phyloP scores from a whole-genome alignment of 2,113 vertebrate genomes.

The Megaceryle maxima region DNA sequence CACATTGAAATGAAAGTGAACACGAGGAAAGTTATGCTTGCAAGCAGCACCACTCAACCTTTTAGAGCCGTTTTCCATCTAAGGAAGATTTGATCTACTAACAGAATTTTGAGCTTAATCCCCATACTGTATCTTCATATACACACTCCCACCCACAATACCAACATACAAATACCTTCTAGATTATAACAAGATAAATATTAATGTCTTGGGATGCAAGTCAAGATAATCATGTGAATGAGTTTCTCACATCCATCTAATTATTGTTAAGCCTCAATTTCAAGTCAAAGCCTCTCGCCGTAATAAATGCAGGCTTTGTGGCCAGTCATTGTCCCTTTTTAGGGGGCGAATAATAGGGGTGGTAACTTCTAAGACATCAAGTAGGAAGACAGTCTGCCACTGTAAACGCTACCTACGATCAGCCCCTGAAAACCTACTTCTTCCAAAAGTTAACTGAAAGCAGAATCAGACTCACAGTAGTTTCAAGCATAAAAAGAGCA shows the following conservation, averaged over 20 bases:
- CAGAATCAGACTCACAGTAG: background rate
- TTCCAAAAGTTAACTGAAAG: background rate
- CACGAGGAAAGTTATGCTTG: constrained; percentile 1
- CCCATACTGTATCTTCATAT: background rate
- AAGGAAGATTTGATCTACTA: background rate
- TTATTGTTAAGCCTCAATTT: background rate
- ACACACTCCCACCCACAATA: no score
- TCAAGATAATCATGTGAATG: background rate
- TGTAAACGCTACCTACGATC: background rate
- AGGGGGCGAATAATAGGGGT: background rate
- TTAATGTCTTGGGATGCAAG: background rate
- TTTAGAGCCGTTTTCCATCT: background rate
- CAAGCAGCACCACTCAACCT: background rate
- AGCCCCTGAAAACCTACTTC: background rate
- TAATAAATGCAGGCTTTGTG: background rate
- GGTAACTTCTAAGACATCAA: background rate
- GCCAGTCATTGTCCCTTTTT: background rate
- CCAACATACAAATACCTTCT: background rate
- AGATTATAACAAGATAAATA: background rate
- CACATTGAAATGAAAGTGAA: background rate
- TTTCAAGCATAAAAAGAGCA: background rate
- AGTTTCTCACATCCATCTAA: background rate
- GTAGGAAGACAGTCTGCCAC: background rate
- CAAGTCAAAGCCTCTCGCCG: background rate
- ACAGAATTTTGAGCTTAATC: background rate